Conservation (phyloP, 2,888 invertebrate genomes). For the Lepidonotus clava region DNA sequence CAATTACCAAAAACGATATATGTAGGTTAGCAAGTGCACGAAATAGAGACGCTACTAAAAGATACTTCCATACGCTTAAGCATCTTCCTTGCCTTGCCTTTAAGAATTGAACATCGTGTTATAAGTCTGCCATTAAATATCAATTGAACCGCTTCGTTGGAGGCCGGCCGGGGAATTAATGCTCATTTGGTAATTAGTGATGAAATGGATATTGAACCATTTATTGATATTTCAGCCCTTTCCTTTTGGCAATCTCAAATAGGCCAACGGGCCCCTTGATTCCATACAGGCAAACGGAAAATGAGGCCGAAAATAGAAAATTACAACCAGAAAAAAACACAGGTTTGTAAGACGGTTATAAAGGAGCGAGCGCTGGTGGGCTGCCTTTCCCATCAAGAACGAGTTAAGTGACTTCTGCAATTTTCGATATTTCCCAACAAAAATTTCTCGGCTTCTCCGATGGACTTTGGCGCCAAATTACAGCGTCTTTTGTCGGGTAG, state of each 20-base stretch:
- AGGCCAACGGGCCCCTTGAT: conserved; percentile 6
- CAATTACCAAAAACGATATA: too few relatives aligned
- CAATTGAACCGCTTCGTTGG: neutral
- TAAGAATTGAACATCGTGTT: too few relatives aligned
- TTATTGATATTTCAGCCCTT: neutral
- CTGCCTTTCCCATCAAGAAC: too few relatives aligned
- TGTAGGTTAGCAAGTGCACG: too few relatives aligned
- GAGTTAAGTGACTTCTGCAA: too few relatives aligned
- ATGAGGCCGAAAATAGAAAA: too few relatives aligned
- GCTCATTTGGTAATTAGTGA: conserved; percentile 19
- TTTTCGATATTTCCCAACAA: neutral
- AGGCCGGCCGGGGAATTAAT: neutral
- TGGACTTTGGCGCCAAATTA: neutral
- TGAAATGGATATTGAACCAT: conserved; percentile 25
- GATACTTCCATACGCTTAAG: too few relatives aligned
- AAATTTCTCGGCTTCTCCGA: neutral
- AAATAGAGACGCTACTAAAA: too few relatives aligned
- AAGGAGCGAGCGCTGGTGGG: too few relatives aligned
- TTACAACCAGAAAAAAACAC: too few relatives aligned
- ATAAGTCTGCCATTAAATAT: conserved; percentile 16
- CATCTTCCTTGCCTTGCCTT: too few relatives aligned
- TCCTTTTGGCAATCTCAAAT: neutral
- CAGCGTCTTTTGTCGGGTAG: neutral
- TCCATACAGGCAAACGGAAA: neutral
- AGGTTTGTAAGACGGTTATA: too few relatives aligned